These are phyloP conservation scores for Sebastes kiyomatsui DNA, from an alignment of 2,797 vertebrate species.

Conservation along the genomic window DNA sequence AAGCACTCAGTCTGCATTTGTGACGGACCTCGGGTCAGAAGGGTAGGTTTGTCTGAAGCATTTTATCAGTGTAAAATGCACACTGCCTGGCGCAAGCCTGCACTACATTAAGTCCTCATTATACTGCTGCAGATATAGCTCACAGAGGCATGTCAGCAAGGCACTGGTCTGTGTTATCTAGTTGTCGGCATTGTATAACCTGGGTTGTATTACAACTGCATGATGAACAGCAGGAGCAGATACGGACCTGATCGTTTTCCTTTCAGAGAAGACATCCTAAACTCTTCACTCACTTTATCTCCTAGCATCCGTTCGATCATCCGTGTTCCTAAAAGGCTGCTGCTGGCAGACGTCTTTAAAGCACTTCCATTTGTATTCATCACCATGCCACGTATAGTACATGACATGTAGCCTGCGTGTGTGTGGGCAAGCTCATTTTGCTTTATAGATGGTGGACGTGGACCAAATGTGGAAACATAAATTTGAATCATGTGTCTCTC, in stretches of 20 bases:
- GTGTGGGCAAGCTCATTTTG: neutral
- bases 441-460: conserved; percentile 5
- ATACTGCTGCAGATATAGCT: conserved; percentile 4
- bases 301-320: neutral
- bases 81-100: conserved; percentile 7
- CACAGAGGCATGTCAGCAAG: neutral
- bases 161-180: neutral
- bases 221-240: neutral
- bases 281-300: conserved; percentile 11
- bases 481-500: conserved; percentile 41
- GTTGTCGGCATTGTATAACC: neutral
- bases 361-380: conserved; percentile 1
- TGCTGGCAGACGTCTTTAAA: conserved; percentile 1
- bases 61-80: conserved; percentile 41
- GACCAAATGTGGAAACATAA: conserved; percentile 34
- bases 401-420: neutral
- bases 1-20: conserved; percentile 31
- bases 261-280: neutral
- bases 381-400: neutral
- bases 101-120: conserved; percentile 27
- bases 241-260: neutral
- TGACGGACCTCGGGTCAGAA: conserved; percentile 33
- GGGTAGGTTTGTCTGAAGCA: conserved; percentile 31
- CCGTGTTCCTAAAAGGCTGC: conserved; percentile 1
- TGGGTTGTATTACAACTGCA: neutral